Evolutionary conservation across 2,888 invertebrate species (phyloP).

Genomic region (Sinodicranocentrus sp.): DNA sequence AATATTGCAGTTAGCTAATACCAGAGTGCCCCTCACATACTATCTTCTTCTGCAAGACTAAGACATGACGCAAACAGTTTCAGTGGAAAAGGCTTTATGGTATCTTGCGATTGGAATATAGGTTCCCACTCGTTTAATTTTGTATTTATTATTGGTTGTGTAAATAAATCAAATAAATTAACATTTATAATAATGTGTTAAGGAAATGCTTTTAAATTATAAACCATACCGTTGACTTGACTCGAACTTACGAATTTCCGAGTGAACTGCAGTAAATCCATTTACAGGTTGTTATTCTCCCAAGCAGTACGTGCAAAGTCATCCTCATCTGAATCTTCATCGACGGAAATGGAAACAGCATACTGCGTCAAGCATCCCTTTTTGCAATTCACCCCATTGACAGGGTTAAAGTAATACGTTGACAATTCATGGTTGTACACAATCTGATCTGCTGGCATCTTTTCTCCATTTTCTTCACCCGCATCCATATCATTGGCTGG

Average conservation of each 20-base stretch:
- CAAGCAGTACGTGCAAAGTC: conserved; percentile 47
- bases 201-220: too few relatives aligned
- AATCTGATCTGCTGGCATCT: conserved; percentile 31
- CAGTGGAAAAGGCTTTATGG: too few relatives aligned
- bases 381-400: conserved; percentile 64
- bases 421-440: conserved; percentile 65
- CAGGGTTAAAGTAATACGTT: conserved; percentile 67
- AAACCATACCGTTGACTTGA: too few relatives aligned
- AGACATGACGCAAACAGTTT: too few relatives aligned
- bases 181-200: too few relatives aligned
- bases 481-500: conserved; percentile 31
- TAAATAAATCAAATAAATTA: too few relatives aligned
- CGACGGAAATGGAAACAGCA: conserved; percentile 62
- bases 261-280: background rate
- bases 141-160: too few relatives aligned
- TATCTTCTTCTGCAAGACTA: too few relatives aligned
- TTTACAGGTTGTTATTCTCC: conserved; percentile 44
- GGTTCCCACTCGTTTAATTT: too few relatives aligned
- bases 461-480: background rate
- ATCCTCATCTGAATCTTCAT: conserved; percentile 56
- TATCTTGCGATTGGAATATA: too few relatives aligned
- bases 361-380: conserved; percentile 66
- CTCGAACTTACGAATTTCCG: background rate
- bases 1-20: too few relatives aligned
- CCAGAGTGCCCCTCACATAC: too few relatives aligned